Percentiles rank a stretch among this genome's conserved stretches.
phyloP scores from a whole-genome alignment of 2,888 invertebrate genomes.

The Diarsia brunnea region DNA sequence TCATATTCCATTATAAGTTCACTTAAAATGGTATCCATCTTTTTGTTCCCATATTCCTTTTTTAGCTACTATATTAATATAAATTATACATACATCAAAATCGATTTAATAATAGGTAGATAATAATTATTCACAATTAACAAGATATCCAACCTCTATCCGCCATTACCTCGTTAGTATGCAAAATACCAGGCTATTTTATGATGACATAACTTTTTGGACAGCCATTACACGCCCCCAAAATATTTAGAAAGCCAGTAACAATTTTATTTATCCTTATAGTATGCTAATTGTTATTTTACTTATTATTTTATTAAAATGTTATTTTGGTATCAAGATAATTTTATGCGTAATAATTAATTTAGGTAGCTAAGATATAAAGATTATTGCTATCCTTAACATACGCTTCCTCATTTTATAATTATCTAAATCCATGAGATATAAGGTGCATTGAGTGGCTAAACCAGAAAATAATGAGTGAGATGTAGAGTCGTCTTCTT shows the following conservation, averaged over 20 bases:
- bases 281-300: conserved; percentile 37
- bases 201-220: conserved; percentile 31
- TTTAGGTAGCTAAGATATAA: background rate
- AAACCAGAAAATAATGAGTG: too few relatives aligned
- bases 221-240: conserved; percentile 33
- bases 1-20: background rate
- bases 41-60: background rate
- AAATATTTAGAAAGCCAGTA: conserved; percentile 38
- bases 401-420: background rate
- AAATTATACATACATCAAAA: conserved; percentile 3
- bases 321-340: background rate
- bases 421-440: too few relatives aligned
- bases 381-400: background rate
- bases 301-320: background rate
- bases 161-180: conserved; percentile 40
- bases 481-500: too few relatives aligned
- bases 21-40: background rate
- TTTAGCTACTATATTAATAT: conserved; percentile 5
- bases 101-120: background rate
- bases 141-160: background rate
- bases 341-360: background rate
- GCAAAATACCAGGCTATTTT: conserved; percentile 26
- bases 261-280: conserved; percentile 28
- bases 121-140: conserved; percentile 6
- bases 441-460: too few relatives aligned